Base-by-base conservation (phyloP, 1,140 invertebrate species). In the Dufourea novaeangliae region DNA sequence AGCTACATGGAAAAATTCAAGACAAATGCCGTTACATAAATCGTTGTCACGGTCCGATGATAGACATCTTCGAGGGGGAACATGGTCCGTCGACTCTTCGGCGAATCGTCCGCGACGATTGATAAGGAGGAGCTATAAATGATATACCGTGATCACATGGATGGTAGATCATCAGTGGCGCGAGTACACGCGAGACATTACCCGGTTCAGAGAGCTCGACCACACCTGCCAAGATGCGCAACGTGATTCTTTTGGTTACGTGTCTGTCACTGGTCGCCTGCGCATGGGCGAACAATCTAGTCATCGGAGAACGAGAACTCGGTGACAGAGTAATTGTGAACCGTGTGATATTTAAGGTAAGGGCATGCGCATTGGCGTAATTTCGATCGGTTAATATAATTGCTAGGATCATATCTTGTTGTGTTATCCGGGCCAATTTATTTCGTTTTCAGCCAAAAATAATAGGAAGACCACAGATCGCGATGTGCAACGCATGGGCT, bases 41-140 rank as follows among this genome's bases (percentile, higher is more conserved):
- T 34, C 67, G 37, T 77, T 74, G 56, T 61, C 59, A 57, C 1
- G 7, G 22, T 32, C 39, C 11, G 17, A 25, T 6, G 62, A 57
- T 76, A 63, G 17, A 54, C 32, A 80, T 83, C 67, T 46, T 10
- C 0, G 25, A 66, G n/a, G 57, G 80, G 20, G n/a, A n/a, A 77
- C 14, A 25, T 25, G 20, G 52, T 56, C 41, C 3, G n/a, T 39
- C 44, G 32, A 44, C n/a, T 62, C 22, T 73, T 69, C 56, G 17
- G 22, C 7, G 32, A 80, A 67, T 4, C 6, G 52, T 37, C 5
- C 14, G 2, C 2, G 52, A 11, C 12, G 22, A 50, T 57, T 77
- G 83, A 85, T 85, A 85, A 81, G 54, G 27, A 3, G 5, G 54
- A n/a, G 56, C 20, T 85, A 85, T 85, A 85, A 78, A 85, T 74